phyloP scores from a whole-genome alignment of 2,888 invertebrate genomes.

The Lasioglossum figueresi region DNA sequence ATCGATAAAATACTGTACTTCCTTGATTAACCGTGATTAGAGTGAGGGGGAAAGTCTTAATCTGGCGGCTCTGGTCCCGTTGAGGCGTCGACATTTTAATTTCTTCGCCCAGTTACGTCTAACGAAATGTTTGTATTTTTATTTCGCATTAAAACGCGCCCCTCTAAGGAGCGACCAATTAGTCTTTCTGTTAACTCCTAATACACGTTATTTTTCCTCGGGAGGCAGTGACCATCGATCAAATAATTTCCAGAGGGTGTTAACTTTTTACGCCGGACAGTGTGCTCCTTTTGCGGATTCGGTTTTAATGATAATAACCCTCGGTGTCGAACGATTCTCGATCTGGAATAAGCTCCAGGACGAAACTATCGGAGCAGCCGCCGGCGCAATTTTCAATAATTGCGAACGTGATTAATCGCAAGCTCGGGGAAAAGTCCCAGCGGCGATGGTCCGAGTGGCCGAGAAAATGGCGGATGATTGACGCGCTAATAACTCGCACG shows the following conservation, averaged over 20 bases:
- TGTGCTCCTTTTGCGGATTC: slow-evolving; percentile 1
- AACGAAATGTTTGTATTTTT: not conserved
- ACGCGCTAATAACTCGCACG: slow-evolving; percentile 36
- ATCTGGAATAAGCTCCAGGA: not conserved
- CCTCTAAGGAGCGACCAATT: not conserved
- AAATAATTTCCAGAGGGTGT: not conserved
- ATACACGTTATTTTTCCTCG: not conserved
- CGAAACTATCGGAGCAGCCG: not conserved
- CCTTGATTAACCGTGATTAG: too few relatives aligned
- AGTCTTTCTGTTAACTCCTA: not conserved
- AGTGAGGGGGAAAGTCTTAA: too few relatives aligned
- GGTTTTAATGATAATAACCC: not conserved
- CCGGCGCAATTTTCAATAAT: slow-evolving; percentile 40
- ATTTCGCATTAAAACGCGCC: not conserved
- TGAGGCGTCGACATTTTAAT: not conserved
- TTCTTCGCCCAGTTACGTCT: not conserved
- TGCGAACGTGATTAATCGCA: slow-evolving; percentile 41
- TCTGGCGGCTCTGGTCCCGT: too few relatives aligned
- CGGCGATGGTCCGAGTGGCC: not conserved
- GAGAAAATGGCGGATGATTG: slow-evolving; percentile 30
- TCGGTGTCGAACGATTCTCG: not conserved
- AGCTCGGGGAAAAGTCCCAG: not conserved
- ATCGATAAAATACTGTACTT: too few relatives aligned
- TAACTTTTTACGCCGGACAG: not conserved
- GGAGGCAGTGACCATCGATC: not conserved